Evolutionary conservation across 2,113 vertebrate species (phyloP), one percentile per base, ranked within the genome.

Genomic region (Perca flavescens): DNA sequence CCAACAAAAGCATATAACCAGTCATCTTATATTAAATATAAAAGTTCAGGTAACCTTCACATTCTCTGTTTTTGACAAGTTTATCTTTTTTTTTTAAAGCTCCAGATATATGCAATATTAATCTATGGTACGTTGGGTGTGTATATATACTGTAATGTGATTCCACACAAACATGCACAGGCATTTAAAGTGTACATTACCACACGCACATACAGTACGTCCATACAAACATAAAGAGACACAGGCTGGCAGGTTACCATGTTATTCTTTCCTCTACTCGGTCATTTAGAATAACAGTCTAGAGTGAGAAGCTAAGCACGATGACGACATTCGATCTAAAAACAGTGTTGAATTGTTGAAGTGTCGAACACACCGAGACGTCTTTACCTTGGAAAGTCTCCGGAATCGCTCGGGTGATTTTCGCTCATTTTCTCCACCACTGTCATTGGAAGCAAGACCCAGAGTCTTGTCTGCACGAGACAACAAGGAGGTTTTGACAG

Each of bases 331-430:
- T 43, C 82, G 62, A 88, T 92, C 86, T 85, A 70, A 86, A 92
- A 92, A 93, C 90, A 92, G 88, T 77, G 84, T 80, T 85, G 85
- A 91, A 90, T 88, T 89, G 90, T 88, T 80, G 74, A 92, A 80
- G 89, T 92, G 92, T 91, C 79, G 75, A 90, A 89, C 89, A 83
- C 79, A 11, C 70, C 25, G 67, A 36, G 82, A 76, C 36, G 79
- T 92, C 92, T 94, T 93, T 92, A 91, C 89, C 89, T 93, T 91
- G 92, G 92, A 93, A 89, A 84, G 82, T 49, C 56, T 89, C 74
- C 17, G 63, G 82, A 86, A 80, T 81, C 57, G 76, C 88, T 89
- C 2, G 25, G 84, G 82, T 76, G 83, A 79, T 67, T 92, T 85
- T 88, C 28, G 63, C 85, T 91, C 85, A 91, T 90, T 92, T 89